A percentile compares a stretch with the other conserved stretches of the same genome.
Conservation (phyloP, 2,113 vertebrate species). For the Coreoperca whiteheadi region DNA sequence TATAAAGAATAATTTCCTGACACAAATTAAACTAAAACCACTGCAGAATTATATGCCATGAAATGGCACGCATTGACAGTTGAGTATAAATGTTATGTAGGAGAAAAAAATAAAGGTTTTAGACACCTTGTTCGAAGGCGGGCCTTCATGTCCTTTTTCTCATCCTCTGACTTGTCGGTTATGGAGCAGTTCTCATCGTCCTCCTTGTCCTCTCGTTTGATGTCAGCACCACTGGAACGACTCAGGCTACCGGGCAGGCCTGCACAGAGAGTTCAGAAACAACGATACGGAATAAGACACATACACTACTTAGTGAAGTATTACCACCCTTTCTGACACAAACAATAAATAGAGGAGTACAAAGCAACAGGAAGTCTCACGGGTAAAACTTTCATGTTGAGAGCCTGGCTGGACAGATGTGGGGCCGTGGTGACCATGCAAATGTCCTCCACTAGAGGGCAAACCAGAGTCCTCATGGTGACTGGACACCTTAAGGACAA, state of each 20-base stretch:
- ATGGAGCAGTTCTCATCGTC: conserved; percentile 91
- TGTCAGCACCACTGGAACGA: conserved; percentile 81
- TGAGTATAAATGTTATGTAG: neutral
- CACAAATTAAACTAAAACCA: conserved; percentile 4
- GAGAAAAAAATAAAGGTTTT: conserved; percentile 27
- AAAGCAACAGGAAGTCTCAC: conserved; percentile 78
- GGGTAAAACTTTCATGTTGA: conserved; percentile 88
- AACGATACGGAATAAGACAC: neutral
- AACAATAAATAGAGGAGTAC: neutral
- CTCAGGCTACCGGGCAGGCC: conserved; percentile 83
- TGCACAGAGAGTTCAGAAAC: conserved; percentile 38
- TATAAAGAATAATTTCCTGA: neutral
- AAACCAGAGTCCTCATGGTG: conserved; percentile 88
- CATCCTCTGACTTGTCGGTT: conserved; percentile 92
- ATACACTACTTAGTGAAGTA: neutral
- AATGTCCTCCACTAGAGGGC: conserved; percentile 83
- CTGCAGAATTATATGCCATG: neutral
- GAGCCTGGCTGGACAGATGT: conserved; percentile 86
- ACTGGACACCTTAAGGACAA: conserved; percentile 79
- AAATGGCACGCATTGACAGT: conserved; percentile 15
- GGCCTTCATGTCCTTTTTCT: conserved; percentile 91
- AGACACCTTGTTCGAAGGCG: conserved; percentile 90
- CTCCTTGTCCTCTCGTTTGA: conserved; percentile 94
- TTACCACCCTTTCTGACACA: neutral
- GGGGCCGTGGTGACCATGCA: conserved; percentile 87